phyloP scores from a whole-genome alignment of 2,888 invertebrate genomes.

The Chymomyza caudatula region DNA sequence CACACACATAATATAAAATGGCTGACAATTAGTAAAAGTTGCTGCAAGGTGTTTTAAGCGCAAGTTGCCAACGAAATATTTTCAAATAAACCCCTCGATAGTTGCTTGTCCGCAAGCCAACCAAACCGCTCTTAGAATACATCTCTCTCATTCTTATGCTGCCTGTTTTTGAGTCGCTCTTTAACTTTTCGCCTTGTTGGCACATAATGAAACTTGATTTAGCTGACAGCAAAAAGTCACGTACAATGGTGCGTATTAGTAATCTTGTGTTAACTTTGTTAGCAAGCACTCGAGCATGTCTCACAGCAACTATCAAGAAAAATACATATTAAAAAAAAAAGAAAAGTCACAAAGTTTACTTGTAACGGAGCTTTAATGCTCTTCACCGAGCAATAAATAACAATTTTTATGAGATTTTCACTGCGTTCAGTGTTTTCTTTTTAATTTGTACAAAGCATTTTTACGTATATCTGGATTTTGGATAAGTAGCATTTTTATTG shows the following conservation, averaged over 20 bases:
- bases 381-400: no score
- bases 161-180: not conserved
- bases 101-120: not conserved
- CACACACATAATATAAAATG: conserved; percentile 30
- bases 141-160: not conserved
- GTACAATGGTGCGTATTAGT: conserved; percentile 67
- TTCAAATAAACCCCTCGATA: not conserved
- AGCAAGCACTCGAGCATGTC: conserved; percentile 56
- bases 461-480: no score
- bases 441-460: no score
- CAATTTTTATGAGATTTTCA: no score
- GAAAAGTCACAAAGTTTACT: not conserved
- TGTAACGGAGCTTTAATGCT: not conserved
- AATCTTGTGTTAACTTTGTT: conserved; percentile 64
- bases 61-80: conserved; percentile 25
- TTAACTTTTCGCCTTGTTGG: conserved; percentile 16
- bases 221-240: conserved; percentile 68
- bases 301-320: conserved; percentile 1
- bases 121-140: not conserved
- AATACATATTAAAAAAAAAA: not conserved
- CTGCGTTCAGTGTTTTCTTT: no score
- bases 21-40: conserved; percentile 50
- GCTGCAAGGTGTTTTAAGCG: conserved; percentile 52
- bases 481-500: no score
- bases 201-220: conserved; percentile 69